These are phyloP conservation scores for Spheniscus humboldti DNA, from an alignment of 2,797 vertebrate genomes.

Conservation along the genomic window DNA sequence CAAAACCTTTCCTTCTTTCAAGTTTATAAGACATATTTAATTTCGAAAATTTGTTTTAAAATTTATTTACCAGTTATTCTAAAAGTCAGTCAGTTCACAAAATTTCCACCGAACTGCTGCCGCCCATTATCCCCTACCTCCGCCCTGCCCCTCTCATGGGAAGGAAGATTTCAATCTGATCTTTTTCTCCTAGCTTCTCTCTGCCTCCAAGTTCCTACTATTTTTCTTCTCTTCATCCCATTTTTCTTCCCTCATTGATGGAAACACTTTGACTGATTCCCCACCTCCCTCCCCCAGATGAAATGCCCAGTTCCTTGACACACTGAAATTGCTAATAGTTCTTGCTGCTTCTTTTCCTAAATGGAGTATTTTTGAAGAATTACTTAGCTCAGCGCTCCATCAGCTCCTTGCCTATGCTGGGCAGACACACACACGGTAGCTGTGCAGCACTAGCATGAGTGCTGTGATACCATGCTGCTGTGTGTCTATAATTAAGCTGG, in stretches of 20 bases:
- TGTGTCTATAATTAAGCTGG: constrained; percentile 23
- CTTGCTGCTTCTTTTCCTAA: constrained; percentile 2
- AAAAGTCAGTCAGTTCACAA: background rate
- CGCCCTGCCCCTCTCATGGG: background rate
- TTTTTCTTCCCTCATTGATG: constrained; percentile 3
- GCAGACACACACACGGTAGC: background rate
- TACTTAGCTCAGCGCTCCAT: constrained; percentile 19
- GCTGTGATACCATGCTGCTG: background rate
- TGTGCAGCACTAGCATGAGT: background rate
- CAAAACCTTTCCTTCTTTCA: background rate
- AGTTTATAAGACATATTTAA: background rate
- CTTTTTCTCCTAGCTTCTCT: background rate
- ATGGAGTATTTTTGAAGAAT: constrained; percentile 24
- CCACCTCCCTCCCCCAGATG: background rate
- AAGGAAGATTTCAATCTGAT: background rate
- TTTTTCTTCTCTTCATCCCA: background rate
- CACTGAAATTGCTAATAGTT: constrained; percentile 4
- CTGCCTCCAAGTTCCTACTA: background rate
- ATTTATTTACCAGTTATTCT: background rate
- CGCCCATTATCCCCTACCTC: background rate
- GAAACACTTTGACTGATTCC: constrained; percentile 2
- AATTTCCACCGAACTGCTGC: background rate
- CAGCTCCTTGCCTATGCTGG: background rate
- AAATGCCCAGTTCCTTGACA: constrained; percentile 13
- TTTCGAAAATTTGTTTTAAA: background rate